These are phyloP conservation scores for Apogon talboti DNA, from an alignment of 2,797 vertebrate genomes.

Conservation along the genomic window DNA sequence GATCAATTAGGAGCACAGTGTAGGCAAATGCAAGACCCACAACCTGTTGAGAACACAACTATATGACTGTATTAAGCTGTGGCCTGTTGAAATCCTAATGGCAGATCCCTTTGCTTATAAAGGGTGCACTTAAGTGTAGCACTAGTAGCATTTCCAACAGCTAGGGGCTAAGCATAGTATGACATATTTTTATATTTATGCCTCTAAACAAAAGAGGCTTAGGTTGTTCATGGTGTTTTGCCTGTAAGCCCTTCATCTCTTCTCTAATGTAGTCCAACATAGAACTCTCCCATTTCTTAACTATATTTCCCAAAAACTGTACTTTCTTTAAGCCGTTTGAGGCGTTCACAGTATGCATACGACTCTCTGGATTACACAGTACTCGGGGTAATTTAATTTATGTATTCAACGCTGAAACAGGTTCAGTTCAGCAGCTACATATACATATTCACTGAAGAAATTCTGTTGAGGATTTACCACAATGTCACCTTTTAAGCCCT, in stretches of 20 bases:
- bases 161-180: not conserved
- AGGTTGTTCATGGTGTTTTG: constrained; percentile 20
- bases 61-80: not conserved
- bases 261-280: constrained; percentile 22
- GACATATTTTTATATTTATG: constrained; percentile 17
- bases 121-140: not conserved
- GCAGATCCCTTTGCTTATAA: not conserved
- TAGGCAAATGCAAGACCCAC: constrained; percentile 15
- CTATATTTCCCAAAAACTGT: too few species aligned
- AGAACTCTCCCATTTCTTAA: constrained; percentile 3
- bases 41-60: constrained; percentile 35
- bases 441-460: too few species aligned
- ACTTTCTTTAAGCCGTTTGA: not conserved
- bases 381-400: too few species aligned
- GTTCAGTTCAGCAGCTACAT: too few species aligned
- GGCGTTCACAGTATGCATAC: not conserved
- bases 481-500: too few species aligned
- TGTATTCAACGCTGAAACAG: too few species aligned
- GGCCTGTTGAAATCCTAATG: constrained; percentile 5
- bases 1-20: constrained; percentile 51
- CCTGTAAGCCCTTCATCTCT: constrained; percentile 3
- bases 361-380: too few species aligned
- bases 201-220: constrained; percentile 10
- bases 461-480: too few species aligned
- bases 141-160: not conserved